phyloP scores from a whole-genome alignment of 2,888 invertebrate genomes.

The Hylaea fasciaria region DNA sequence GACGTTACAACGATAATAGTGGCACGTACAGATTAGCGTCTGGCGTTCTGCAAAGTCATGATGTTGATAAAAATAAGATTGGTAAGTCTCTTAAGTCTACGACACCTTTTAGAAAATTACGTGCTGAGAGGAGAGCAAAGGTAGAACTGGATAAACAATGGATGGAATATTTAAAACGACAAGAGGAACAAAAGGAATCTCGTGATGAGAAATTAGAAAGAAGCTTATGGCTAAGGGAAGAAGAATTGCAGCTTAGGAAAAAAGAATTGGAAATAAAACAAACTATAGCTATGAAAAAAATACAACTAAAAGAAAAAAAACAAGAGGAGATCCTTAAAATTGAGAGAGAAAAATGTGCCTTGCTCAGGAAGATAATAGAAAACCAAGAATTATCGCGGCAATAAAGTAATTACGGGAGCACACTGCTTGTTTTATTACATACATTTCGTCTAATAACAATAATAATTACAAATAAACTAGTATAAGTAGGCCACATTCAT shows the following conservation, averaged over 20 bases:
- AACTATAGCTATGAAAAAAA: constrained; percentile 63
- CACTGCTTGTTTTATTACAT: no score
- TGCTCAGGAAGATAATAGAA: constrained; percentile 58
- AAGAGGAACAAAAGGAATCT: constrained; percentile 63
- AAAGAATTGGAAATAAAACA: constrained; percentile 70
- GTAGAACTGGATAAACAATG: constrained; percentile 70
- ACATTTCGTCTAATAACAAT: no score
- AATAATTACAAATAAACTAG: no score
- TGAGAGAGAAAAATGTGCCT: constrained; percentile 68
- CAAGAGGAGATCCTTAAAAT: constrained; percentile 69
- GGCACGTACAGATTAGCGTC: constrained; percentile 64
- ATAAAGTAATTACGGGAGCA: constrained; percentile 5
- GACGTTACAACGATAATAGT: constrained; percentile 58
- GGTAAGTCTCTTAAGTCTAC: constrained; percentile 52
- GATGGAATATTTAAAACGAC: constrained; percentile 67
- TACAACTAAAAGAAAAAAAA: constrained; percentile 67
- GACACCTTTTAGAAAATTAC: constrained; percentile 62
- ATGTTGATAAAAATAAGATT: constrained; percentile 50
- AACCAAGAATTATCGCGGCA: constrained; percentile 50
- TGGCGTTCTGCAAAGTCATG: constrained; percentile 55
- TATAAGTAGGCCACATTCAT: no score
- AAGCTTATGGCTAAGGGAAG: constrained; percentile 64
- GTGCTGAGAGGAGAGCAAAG: constrained; percentile 57
- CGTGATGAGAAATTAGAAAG: constrained; percentile 68
- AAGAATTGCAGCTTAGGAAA: constrained; percentile 64